Evolutionary conservation across 2,113 vertebrate species (phyloP).

Genomic region (Pluvialis apricaria): DNA sequence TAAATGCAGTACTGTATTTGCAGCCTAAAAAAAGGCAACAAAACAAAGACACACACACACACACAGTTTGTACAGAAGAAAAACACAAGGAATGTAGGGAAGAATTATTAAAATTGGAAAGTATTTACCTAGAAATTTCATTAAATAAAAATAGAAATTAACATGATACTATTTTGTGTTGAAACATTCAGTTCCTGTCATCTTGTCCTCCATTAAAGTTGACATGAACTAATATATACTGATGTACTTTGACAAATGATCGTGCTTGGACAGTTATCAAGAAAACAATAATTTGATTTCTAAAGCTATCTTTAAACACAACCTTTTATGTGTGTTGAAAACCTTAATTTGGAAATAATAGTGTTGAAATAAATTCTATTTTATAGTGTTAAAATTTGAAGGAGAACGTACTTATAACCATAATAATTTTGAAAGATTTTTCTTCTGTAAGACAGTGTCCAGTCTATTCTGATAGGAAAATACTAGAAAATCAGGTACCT

Average conservation of each 20-base stretch:
- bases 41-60: neutral
- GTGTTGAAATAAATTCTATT: neutral
- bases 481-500: neutral
- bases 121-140: neutral
- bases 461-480: neutral
- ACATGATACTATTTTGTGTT: neutral
- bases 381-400: neutral
- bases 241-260: neutral
- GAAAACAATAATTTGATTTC: neutral
- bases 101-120: neutral
- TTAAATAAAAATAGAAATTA: constrained; percentile 14
- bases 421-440: neutral
- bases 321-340: neutral
- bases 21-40: neutral
- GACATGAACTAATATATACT: neutral
- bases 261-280: neutral
- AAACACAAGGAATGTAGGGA: neutral
- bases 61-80: neutral
- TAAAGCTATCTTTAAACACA: neutral
- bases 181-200: neutral
- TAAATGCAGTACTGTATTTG: neutral
- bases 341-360: neutral
- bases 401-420: neutral
- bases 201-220: neutral
- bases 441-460: neutral